Conservation (phyloP, 1,140 invertebrate species). For the Nasonia giraulti region DNA sequence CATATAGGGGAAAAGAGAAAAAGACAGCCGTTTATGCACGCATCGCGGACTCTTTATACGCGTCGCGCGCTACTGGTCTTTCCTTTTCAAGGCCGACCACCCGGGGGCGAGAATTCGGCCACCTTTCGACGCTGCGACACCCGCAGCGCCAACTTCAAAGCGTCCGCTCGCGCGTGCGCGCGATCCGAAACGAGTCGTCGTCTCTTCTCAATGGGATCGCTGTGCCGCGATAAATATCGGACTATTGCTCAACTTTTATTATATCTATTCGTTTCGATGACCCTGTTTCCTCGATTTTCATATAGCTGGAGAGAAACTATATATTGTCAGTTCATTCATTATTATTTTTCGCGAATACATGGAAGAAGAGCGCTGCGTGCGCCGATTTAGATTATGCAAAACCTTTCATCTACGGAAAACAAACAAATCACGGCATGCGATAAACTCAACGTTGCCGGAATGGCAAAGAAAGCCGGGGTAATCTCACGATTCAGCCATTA, state of each 20-base stretch:
- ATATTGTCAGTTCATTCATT: too few species aligned
- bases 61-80: slow-evolving; percentile 41
- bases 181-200: not conserved
- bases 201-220: slow-evolving; percentile 32
- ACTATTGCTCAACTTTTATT: not conserved
- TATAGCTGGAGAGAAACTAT: too few species aligned
- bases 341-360: too few species aligned
- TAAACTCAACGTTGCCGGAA: not conserved
- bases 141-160: slow-evolving; percentile 66
- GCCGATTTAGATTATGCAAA: too few species aligned
- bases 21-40: slow-evolving; percentile 19
- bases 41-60: slow-evolving; percentile 29
- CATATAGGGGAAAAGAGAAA: slow-evolving; percentile 32
- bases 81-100: slow-evolving; percentile 53
- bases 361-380: too few species aligned
- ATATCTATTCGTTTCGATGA: not conserved
- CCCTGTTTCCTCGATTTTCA: not conserved
- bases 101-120: slow-evolving; percentile 70
- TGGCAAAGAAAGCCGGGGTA: not conserved
- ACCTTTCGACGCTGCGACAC: slow-evolving; percentile 63
- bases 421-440: not conserved
- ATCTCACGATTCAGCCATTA: slow-evolving; percentile 29
- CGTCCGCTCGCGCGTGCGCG: not conserved
- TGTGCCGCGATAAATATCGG: slow-evolving; percentile 11
- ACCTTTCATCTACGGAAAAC: not conserved